phyloP scores from a whole-genome alignment of 2,113 vertebrate genomes.

The Pipa parva region DNA sequence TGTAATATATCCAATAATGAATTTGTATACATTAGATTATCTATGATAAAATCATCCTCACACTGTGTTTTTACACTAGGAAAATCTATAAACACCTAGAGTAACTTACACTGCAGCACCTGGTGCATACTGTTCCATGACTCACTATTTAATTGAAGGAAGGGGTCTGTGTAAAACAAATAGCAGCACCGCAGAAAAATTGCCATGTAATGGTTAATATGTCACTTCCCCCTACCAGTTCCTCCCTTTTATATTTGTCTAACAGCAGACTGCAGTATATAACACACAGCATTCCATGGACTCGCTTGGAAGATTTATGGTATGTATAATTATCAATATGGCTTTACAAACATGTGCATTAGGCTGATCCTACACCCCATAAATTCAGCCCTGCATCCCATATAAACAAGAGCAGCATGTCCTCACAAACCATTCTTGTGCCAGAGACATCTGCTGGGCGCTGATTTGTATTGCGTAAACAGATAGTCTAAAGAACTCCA shows the following conservation, averaged over 20 bases:
- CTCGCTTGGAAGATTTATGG: conserved; percentile 44
- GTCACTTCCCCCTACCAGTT: background rate
- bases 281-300: conserved; percentile 25
- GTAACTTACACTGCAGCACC: no score
- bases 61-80: no score
- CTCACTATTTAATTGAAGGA: no score
- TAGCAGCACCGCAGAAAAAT: no score
- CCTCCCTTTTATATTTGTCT: background rate
- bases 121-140: no score
- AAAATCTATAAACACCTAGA: no score
- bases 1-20: no score
- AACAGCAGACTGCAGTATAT: conserved; percentile 24
- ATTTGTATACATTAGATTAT: no score
- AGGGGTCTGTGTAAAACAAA: no score
- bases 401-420: background rate
- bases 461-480: background rate
- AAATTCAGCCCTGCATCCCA: conserved; percentile 34
- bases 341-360: conserved; percentile 39
- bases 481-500: background rate
- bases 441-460: conserved; percentile 11
- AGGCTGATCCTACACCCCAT: conserved; percentile 8
- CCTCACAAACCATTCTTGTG: background rate
- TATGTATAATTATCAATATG: conserved; percentile 50
- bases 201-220: conserved; percentile 8
- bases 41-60: no score